Base-by-base conservation (phyloP, 2,888 invertebrate genomes). In the Amblyjoppa proteus region DNA sequence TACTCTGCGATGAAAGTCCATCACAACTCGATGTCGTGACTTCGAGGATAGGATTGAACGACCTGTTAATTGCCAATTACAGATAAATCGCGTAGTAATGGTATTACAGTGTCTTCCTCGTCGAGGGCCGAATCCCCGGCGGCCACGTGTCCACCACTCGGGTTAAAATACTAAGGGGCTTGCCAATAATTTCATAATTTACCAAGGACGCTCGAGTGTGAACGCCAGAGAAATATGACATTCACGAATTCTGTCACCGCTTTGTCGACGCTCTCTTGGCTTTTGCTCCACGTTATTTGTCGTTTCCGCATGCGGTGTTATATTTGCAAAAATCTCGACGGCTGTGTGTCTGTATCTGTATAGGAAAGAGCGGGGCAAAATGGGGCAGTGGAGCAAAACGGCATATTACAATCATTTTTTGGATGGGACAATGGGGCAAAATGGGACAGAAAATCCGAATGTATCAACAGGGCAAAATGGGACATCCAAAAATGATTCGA, bases 111-210 rank as follows among this genome's bases (percentile, higher is more conserved):
- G 28, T 34, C 78, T 81, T 81, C 45, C 53, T 80, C 31, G 31
- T 28, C 25, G 49, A 28, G 6, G 49, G 49, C 61, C 66, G 64
- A 71, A 76, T 41, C 20, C 45, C 51, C n/a, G 51, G 11, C 53
- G 53, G 75, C 81, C 83, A 86, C 80, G 84, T 81, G 83, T 77
- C 71, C 58, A 28, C 25, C 51, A 28, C 80, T 71, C 71, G 82
- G 85, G 79, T 85, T 85, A 82, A 82, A 82, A 85, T 82, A 85
- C 85, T 75, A 85, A 75, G 79, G 61, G 20, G 45, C 71, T 81
- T 86, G 84, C 86, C 87, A 87, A 87, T 87, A 73, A 87, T 86
- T 83, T 86, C 84, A 85, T 87, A 81, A 86, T 84, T 83, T 70
- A 75, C 38, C 82, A 82, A 82, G 78, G 81, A 84, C 83, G 71